Base-by-base conservation (phyloP, 1,140 invertebrate genomes). In the Coelopa frigida region DNA sequence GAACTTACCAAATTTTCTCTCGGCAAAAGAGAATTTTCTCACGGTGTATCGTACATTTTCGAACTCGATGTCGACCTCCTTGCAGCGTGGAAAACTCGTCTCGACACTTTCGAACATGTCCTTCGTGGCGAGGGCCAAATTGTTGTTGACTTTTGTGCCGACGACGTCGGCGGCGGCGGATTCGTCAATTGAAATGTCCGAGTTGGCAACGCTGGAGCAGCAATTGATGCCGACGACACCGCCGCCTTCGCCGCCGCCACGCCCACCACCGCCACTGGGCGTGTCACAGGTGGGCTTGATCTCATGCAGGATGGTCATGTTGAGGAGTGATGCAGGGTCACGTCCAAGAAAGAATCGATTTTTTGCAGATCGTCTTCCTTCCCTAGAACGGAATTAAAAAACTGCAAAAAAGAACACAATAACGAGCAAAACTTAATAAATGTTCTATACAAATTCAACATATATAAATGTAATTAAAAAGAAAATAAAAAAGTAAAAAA, bases 61-160 rank as follows among this genome's bases (percentile, higher is more conserved):
- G 54, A 85, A 84, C 50, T 82, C 73, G 14, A 85, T 78, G 51
- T 84, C 75, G 11, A 84, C 73, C 0, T 72, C 58, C 6, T 72
- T 53, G 54, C 69, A 57, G 12, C 61, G 68, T 22, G 63, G 56
- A 29, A 71, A 67, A 44, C 62, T 57, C 18, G 55, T 53, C 43
- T 56, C 49, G 0, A 51, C 58, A 41, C 15, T 54, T 48, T 12
- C 45, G 52, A 12, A 22, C 4, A 20, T 48, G 49, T 29, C 27
- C 27, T 29, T 29, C n/a, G n/a, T n/a, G 12, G 14, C 24, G 18
- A 52, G 51, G 2, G 43, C 54, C n/a, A 64, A 26, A 52, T 64
- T 58, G 10, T 62, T 62, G 11, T 55, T 64, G 1, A 61, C 56
- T 50, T 64, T 61, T 6, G 40, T 35, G 38, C 48, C 1, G 46